phyloP scores from a whole-genome alignment of 2,113 vertebrate genomes.

The western clawed frog (Xenopus tropicalis) region DNA sequence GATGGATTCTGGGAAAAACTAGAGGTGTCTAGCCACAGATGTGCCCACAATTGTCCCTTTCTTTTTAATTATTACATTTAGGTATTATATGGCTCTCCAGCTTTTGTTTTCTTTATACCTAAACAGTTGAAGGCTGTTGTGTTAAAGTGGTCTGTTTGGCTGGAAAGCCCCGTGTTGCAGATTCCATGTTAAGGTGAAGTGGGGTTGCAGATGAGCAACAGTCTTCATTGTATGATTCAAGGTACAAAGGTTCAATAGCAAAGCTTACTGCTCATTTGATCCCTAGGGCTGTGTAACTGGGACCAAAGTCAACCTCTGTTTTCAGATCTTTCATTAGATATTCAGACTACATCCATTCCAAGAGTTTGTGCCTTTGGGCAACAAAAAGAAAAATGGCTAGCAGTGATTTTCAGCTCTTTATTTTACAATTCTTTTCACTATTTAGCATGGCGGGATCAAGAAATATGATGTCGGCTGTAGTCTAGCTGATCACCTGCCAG shows the following conservation, averaged over 20 bases:
- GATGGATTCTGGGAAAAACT: too few relatives aligned
- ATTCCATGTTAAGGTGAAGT: too few relatives aligned
- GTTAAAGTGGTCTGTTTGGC: too few relatives aligned
- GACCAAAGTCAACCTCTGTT: constrained; percentile 5
- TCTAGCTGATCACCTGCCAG: constrained; percentile 28
- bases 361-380: constrained; percentile 22
- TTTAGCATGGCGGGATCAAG: constrained; percentile 15
- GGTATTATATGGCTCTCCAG: too few relatives aligned
- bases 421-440: constrained; percentile 24
- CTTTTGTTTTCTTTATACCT: too few relatives aligned
- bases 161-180: too few relatives aligned
- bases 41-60: too few relatives aligned
- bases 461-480: constrained; percentile 35
- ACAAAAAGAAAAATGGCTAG: constrained; percentile 17
- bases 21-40: too few relatives aligned
- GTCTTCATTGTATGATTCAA: too few relatives aligned
- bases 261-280: constrained; percentile 1
- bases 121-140: too few relatives aligned
- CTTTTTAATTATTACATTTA: too few relatives aligned
- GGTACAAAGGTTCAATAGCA: constrained; percentile 2
- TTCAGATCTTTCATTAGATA: not conserved
- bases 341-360: constrained; percentile 24
- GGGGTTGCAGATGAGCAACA: too few relatives aligned
- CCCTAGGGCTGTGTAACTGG: not conserved
- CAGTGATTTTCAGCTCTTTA: constrained; percentile 22